Evolutionary conservation across 2,797 vertebrate species (phyloP).

Genomic region (Furcifer pardalis): DNA sequence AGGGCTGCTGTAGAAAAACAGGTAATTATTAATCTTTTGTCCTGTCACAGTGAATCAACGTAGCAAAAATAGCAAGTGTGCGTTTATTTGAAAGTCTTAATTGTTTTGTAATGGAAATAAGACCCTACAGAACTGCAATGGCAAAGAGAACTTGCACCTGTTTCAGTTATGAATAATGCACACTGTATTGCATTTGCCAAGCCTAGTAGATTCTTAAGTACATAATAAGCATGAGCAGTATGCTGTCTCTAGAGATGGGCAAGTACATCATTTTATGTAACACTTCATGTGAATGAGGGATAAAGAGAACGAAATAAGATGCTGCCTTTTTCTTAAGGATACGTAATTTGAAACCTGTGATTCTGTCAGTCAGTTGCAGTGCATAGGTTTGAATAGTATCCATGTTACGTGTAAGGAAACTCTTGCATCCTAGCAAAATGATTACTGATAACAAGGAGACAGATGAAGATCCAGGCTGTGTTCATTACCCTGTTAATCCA

Average conservation of each 20-base stretch:
- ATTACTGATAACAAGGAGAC: background rate
- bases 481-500: background rate
- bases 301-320: background rate
- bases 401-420: background rate
- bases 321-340: background rate
- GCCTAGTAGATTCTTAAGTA: background rate
- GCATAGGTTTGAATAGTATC: background rate
- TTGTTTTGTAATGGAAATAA: background rate
- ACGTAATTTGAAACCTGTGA: background rate
- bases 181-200: background rate
- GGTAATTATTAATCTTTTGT: slow-evolving; percentile 77
- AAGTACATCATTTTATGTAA: background rate
- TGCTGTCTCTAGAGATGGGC: background rate
- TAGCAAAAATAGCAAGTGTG: slow-evolving; percentile 36
- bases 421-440: background rate
- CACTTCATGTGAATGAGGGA: background rate
- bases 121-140: background rate
- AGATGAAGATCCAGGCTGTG: background rate
- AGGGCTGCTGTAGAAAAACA: slow-evolving; percentile 91
- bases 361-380: background rate
- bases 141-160: background rate
- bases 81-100: background rate
- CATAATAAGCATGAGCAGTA: background rate
- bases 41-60: slow-evolving; percentile 33
- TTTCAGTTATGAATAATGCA: background rate